Base-by-base conservation (phyloP, 30 jellyfish, hydroid and myxozoan genomes). In the Aurelia coerulea region DNA sequence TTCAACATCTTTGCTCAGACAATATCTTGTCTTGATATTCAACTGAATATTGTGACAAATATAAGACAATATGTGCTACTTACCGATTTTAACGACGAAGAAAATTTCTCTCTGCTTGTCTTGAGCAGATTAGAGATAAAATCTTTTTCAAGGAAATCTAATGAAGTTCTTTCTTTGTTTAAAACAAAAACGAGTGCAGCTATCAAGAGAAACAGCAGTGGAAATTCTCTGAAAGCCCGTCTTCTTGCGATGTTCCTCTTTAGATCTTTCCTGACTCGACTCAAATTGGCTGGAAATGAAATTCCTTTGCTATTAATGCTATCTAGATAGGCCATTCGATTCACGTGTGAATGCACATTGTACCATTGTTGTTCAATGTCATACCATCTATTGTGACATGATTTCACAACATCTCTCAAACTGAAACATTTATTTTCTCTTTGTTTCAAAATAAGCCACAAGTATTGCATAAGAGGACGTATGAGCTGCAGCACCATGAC, bases 241-340 rank as follows among this genome's bases (percentile, higher is more conserved):
- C 51, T 51, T 52, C 37, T 73, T 16, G 18, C 19, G 7, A 15
- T 46, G 10, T 49, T 42, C 32, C 34, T 39, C 50, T 73, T 52
- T n/a, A 49, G 50, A 6, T 51, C 19, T 34, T 52, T 52, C 8
- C 39, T 73, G 16, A 18, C 51, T 13, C 31, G 18, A 10, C 11
- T 52, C 42, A 31, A 46, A 73, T 60, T 17, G 15, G 19, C 71
- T 17, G 84, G 71, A 49, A 73, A 10, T 4, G 71, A 53, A 18
- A 53, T 46, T 14, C 18, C 52, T 23, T 37, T 11, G 33, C 19
- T 34, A n/a, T 46, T 23, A 19, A 73, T 52, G 52, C 56, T 73
- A 32, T 73, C 62, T 15, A 73, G 84, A 50, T 73, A 73, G n/a
- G 23, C 62, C 51, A 34, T 41, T 18, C 84, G 59, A 19, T 16